phyloP scores from a whole-genome alignment of 2,888 invertebrate genomes.

The Dromius quadrimaculatus region DNA sequence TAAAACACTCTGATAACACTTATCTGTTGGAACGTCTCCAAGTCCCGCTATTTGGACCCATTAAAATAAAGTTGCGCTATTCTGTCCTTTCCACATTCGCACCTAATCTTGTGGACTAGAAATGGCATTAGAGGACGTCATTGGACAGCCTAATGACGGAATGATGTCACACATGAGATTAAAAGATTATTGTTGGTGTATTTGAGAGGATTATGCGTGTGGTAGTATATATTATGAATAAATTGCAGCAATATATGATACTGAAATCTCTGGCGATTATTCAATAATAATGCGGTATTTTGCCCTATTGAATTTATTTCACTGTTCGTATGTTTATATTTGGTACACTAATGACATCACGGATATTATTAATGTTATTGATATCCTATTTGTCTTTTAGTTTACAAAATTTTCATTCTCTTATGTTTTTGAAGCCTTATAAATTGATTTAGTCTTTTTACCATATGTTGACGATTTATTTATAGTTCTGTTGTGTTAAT shows the following conservation, averaged over 20 bases:
- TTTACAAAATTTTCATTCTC: too few species aligned
- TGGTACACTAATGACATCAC: neutral
- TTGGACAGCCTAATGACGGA: neutral
- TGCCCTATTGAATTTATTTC: neutral
- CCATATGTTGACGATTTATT: too few species aligned
- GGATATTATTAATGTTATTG: neutral
- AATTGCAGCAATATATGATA: neutral
- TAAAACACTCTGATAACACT: neutral
- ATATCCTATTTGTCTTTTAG: too few species aligned
- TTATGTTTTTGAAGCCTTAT: too few species aligned
- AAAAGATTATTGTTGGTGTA: neutral
- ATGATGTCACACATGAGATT: constrained; percentile 2
- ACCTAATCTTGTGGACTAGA: constrained; percentile 31
- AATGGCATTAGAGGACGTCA: neutral
- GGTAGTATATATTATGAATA: too few species aligned
- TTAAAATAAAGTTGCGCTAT: neutral
- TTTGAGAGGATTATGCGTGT: too few species aligned
- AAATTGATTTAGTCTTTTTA: too few species aligned
- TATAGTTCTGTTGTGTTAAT: constrained; percentile 14
- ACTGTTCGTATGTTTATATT: neutral
- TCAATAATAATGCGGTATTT: neutral
- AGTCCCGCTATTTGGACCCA: neutral
- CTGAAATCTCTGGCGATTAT: neutral
- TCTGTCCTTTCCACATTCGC: constrained; percentile 27
- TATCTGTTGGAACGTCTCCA: neutral